Base-by-base conservation (phyloP, 2,888 invertebrate genomes). In the Pandemis cinnamomeana region DNA sequence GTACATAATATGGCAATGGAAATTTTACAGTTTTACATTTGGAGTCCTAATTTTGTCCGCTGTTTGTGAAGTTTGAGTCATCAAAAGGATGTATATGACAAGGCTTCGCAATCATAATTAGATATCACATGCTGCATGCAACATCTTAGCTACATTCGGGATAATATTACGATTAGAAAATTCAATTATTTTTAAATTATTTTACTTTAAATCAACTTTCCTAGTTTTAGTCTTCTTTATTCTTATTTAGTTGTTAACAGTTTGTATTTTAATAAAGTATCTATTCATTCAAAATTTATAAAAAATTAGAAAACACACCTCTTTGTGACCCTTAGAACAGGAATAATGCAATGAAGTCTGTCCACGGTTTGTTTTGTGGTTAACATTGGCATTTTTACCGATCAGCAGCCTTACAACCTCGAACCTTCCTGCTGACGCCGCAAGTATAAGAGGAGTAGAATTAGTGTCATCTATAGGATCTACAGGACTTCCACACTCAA, bases 321-420 rank as follows among this genome's bases (percentile, higher is more conserved):
- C 95, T 80, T 95, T 90, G 95, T 96, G 96, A 75, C 97, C 97
- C 91, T 98, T 98, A 0, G 98, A 98, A 76, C 97, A 96, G 60
- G 97, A 97, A 94, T 98, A 98, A 84, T 98, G 98, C 68, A 98
- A 88, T 8, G 98, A 95, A 53, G 97, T 96, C 88, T 98, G 98
- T 0, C 97, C 97, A 74, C 96, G 95, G 75, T 87, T 90, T 71
- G 96, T 97, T 82, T 95, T 95, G 67, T 96, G 96, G 90, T 97
- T 96, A 0, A 98, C 95, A 87, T 97, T 93, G 13, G 97, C 97
- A 58, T 96, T 96, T 84, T 95, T 95, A 15, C 94, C 91, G 74
- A 98, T 84, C 20, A 98, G 89, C 2, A 96, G 86, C 69, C 95
- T 94, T 0, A 97, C 97, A 67, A 97, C 95, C 80, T 96, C 95